phyloP scores from a whole-genome alignment of 1,140 invertebrate genomes.

The Brachionus manjavacas region DNA sequence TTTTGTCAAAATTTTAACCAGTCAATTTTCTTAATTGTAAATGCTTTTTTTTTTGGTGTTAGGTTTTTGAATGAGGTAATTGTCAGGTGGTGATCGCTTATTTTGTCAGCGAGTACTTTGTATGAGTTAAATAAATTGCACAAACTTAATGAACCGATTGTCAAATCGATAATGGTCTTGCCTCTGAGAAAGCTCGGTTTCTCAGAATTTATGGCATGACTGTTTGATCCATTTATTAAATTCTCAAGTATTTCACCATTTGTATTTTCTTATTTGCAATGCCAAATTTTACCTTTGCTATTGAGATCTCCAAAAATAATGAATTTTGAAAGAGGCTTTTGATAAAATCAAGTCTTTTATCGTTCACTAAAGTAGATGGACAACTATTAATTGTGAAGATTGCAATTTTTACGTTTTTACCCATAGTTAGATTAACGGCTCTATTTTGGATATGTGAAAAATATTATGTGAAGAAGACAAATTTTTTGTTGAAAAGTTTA shows the following conservation, averaged over 20 bases:
- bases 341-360: not conserved
- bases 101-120: not conserved
- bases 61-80: not conserved
- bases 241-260: not conserved
- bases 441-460: too few relatives aligned
- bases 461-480: too few relatives aligned
- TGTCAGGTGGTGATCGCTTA: not conserved
- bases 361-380: not conserved
- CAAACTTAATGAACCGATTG: not conserved
- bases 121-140: not conserved
- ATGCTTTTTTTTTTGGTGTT: not conserved
- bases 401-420: not conserved
- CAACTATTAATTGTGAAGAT: not conserved
- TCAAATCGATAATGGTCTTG: not conserved
- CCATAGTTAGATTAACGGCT: not conserved
- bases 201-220: not conserved
- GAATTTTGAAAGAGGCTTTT: not conserved
- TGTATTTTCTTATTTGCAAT: not conserved
- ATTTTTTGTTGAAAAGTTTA: too few relatives aligned
- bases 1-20: not conserved
- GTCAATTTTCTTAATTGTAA: not conserved
- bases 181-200: not conserved
- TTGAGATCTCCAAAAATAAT: not conserved
- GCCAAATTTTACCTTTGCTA: not conserved
- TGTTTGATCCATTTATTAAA: not conserved